Conservation (phyloP, 2,888 invertebrate species). For the Drosophila falleni region DNA sequence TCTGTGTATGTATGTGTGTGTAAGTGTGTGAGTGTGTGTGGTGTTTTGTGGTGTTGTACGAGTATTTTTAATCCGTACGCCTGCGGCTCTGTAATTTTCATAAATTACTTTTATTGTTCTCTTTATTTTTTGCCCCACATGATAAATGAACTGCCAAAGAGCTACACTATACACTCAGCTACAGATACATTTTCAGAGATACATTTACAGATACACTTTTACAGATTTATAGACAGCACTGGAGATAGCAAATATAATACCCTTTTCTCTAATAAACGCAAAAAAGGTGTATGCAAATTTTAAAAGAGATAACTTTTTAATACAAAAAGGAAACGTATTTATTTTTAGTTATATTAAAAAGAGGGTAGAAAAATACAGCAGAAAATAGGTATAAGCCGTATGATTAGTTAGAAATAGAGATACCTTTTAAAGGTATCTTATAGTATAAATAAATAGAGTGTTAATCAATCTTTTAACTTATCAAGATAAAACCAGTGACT, state of each 20-base stretch:
- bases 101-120: slow-evolving; percentile 83
- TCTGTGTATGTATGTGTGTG: not conserved
- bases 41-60: slow-evolving; percentile 34
- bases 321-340: not conserved
- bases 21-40: not conserved
- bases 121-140: slow-evolving; percentile 42
- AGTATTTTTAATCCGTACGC: slow-evolving; percentile 77
- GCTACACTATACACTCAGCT: slow-evolving; percentile 24
- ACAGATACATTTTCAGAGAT: slow-evolving; percentile 8
- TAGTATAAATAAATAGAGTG: too few species aligned
- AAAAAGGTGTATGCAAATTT: not conserved
- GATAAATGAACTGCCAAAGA: slow-evolving; percentile 79
- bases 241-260: slow-evolving; percentile 3
- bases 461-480: too few species aligned
- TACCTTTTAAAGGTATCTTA: too few species aligned
- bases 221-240: slow-evolving; percentile 1
- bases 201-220: not conserved
- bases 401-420: too few species aligned
- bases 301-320: not conserved
- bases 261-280: not conserved
- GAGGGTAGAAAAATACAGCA: too few species aligned
- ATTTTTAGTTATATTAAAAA: too few species aligned
- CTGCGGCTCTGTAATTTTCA: slow-evolving; percentile 83
- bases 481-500: too few species aligned
- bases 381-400: too few species aligned